Evolutionary conservation across 2,888 invertebrate genomes (phyloP), one percentile per base, ranked within the genome.

Genomic region (Clivina fossor): DNA sequence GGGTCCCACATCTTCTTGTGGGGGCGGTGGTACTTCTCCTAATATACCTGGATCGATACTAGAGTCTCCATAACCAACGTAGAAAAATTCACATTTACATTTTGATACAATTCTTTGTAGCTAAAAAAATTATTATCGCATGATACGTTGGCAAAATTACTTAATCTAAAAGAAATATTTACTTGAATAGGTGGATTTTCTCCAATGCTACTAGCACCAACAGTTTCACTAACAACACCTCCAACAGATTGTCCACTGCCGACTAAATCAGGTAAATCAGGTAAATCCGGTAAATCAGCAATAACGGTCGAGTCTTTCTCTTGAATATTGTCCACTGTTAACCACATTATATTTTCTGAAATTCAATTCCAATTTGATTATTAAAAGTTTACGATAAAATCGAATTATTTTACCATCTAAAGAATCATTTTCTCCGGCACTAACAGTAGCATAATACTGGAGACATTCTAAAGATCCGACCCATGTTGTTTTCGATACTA

Each of bases 371-470:
- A n/a, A 33, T 30, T 32, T 22, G 44, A 33, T 3, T 38, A 35
- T 41, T 15, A 20, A 20, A 53, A 16, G 19, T 22, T 19, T 33
- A 47, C n/a, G 32, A 32, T 22, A 28, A 57, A 4, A 18, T 15
- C 20, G 9, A 9, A 54, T 20, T 43, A 19, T 58, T 64, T 60
- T 63, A 78, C 79, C 83, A 63, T 80, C 79, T 9, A 84, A 75
- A 28, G 83, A 81, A 66, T 86, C 86, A 59, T 82, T 80, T 67
- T 86, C 84, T 24, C 83, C 83, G 2, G 90, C 91, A 70, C 89
- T 90, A 41, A 98, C 95, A 5, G 99, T 99, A 8, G 98, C 98
- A 77, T 98, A 99, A 78, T 99, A 99, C 82, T 98, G 98, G 94
- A 99, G 95, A 74, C 97, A 95, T 69, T 93, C 91, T 8, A 99